These are phyloP conservation scores for Eidolon helvum DNA, from an alignment of 2,113 vertebrate genomes.

Conservation along the genomic window DNA sequence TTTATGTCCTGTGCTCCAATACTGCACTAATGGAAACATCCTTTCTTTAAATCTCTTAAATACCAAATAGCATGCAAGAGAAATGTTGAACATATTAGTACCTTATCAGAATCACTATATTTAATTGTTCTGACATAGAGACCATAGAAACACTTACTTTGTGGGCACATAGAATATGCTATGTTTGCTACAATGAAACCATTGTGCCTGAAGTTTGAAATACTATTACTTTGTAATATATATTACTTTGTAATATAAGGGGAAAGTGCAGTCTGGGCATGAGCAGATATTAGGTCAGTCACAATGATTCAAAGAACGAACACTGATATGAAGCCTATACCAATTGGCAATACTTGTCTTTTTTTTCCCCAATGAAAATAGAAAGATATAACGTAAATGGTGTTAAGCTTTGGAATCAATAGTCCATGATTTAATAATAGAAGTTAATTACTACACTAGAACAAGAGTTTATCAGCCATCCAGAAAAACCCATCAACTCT, in stretches of 20 bases:
- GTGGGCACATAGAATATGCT: neutral
- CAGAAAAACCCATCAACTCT: neutral
- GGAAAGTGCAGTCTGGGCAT: neutral
- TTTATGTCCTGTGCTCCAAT: neutral
- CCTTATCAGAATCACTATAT: neutral
- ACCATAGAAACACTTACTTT: neutral
- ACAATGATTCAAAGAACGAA: neutral
- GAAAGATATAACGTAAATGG: neutral
- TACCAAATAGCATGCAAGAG: neutral
- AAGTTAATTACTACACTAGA: neutral
- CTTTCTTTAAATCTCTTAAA: neutral
- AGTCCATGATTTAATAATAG: neutral
- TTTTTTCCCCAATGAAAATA: neutral
- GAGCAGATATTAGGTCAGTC: neutral
- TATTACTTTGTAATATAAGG: neutral
- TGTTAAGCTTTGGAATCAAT: neutral
- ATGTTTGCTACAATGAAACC: neutral
- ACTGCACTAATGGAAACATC: neutral
- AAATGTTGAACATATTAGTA: neutral
- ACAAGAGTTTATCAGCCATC: neutral
- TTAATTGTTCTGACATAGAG: neutral
- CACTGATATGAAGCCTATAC: neutral
- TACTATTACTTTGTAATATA: neutral
- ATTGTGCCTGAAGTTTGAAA: neutral
- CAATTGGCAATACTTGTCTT: neutral